These are phyloP conservation scores for Melanocharis versteri DNA, from an alignment of 2,113 vertebrate genomes.

Conservation along the genomic window DNA sequence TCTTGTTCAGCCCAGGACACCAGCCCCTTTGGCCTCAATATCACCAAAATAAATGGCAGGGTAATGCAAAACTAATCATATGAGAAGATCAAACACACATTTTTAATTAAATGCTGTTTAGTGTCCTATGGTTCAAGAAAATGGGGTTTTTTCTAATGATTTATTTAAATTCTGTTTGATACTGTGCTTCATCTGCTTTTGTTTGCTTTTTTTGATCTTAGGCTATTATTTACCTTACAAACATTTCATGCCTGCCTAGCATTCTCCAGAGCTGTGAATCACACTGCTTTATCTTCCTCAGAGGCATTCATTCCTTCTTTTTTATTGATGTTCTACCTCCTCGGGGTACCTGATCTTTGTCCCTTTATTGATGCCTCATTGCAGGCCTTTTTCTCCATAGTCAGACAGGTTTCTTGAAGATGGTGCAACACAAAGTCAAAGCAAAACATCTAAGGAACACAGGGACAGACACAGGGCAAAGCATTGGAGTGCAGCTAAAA, in stretches of 20 bases:
- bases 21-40: neutral
- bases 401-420: conserved; percentile 4
- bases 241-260: neutral
- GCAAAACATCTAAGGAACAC: neutral
- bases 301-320: neutral
- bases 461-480: neutral
- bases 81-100: neutral
- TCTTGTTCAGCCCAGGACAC: neutral
- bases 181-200: neutral
- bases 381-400: neutral
- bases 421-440: neutral
- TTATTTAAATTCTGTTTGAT: conserved; percentile 35
- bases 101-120: conserved; percentile 26
- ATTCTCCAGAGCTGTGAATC: conserved; percentile 22
- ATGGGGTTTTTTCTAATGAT: neutral
- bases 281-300: neutral
- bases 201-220: conserved; percentile 25
- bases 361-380: conserved; percentile 31
- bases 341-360: conserved; percentile 31
- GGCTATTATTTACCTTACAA: conserved; percentile 39
- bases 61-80: neutral
- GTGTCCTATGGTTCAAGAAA: neutral
- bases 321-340: conserved; percentile 25
- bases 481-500: neutral
- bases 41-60: neutral